Base-by-base conservation (phyloP, 2,113 vertebrate genomes). In the Meriones unguiculatus region DNA sequence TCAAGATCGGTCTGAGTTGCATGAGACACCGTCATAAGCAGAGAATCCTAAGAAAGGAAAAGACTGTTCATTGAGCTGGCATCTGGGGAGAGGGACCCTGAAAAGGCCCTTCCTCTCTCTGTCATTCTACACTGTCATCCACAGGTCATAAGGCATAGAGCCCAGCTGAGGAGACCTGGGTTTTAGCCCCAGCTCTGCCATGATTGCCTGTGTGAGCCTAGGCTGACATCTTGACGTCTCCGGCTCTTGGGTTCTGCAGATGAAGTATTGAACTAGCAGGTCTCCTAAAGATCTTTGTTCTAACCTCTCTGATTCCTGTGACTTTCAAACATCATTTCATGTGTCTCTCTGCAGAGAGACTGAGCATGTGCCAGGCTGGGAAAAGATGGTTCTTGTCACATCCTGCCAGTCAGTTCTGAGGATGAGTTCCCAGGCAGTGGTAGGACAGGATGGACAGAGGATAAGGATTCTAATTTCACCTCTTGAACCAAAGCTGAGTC, bases 401-500 rank as follows among this genome's bases (percentile, higher is more conserved):
- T 72, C 72, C 46, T 22, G 24, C 82, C 72, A 69, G 50, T 65
- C 73, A 18, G 69, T 75, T 78, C 28, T 70, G 62, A 72, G 28
- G 25, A 18, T 70, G 50, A 32, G 89, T 87, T n/a, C 89, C 41
- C 13, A 70, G 64, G 62, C 30, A 12, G 18, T 38, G 46, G 4
- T 24, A 20, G 46, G 59, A 41, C 24, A 67, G 35, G 28, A 10
- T n/a, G 9, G 85, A 38, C 6, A 30, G 50, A 22, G 62, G 76
- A 30, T 52, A 86, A 67, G 30, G 87, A 93, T 80, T 91, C 70
- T 87, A 59, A 88, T 95, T 95, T 94, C 90, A 87, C 78, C 28
- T 84, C 57, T 76, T 76, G 46, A 93, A 90, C 76, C 87, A 80
- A 93, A 94, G 59, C 70, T 62, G 46, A 52, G 76, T 76, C 84